Conservation (phyloP, 1,140 invertebrate genomes). For the Orussus abietinus region DNA sequence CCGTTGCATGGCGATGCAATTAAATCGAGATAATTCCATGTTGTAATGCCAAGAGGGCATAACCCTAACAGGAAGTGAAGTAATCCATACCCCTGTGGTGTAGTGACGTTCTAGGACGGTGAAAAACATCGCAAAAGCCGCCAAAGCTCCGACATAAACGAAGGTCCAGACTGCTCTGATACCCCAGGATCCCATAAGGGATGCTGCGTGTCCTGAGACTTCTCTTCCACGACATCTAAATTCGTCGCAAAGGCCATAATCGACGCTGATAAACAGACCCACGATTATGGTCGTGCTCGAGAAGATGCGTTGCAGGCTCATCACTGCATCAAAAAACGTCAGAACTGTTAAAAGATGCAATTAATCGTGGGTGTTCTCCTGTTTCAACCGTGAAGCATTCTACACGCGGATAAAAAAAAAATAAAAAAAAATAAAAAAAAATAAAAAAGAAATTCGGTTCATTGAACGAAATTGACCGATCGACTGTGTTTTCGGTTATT, state of each 20-base stretch:
- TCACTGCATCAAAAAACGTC: constrained; percentile 53
- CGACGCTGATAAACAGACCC: constrained; percentile 60
- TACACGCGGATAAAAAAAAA: no score
- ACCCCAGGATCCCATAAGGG: constrained; percentile 51
- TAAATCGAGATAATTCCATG: no score
- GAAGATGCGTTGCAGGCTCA: constrained; percentile 59
- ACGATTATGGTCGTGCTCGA: constrained; percentile 58
- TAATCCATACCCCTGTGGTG: constrained; percentile 34
- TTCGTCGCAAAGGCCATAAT: constrained; percentile 61
- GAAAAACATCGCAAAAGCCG: constrained; percentile 54
- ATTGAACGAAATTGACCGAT: no score
- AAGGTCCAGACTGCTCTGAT: constrained; percentile 57
- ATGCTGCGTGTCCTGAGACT: constrained; percentile 38
- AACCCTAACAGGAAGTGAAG: constrained; percentile 4
- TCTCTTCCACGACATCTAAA: constrained; percentile 58
- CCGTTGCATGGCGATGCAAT: no score
- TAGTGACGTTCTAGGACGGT: constrained; percentile 53
- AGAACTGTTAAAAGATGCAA: no score
- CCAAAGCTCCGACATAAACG: constrained; percentile 54
- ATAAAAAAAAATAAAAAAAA: no score
- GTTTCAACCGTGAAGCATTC: no score
- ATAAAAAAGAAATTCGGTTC: no score
- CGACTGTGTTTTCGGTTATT: no score
- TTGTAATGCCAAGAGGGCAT: no score
- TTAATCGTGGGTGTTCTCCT: no score